A percentile compares a stretch with the other conserved stretches of the same genome.
Evolutionary conservation across 2,888 invertebrate species (phyloP).

Genomic region (Dasypogon diadema): DNA sequence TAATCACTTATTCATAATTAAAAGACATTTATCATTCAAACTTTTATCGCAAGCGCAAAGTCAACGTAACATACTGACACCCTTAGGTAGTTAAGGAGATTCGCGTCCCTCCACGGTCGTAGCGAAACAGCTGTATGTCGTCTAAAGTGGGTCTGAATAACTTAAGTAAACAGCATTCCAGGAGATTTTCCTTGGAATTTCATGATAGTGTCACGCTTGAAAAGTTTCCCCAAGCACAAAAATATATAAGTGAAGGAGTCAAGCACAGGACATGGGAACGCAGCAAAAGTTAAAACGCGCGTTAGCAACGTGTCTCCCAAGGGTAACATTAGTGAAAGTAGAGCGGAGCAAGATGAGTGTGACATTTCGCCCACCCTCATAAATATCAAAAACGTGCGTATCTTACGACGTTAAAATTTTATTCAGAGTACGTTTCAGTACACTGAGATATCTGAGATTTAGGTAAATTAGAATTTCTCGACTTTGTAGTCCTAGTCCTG

Average conservation of each 20-base stretch:
- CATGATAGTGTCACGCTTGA: constrained; percentile 43
- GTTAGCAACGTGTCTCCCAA: constrained; percentile 11
- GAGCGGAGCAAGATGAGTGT: constrained; percentile 6
- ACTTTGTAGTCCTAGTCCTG: neutral
- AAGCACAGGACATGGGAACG: neutral
- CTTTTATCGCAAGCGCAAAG: constrained; percentile 32
- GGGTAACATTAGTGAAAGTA: neutral
- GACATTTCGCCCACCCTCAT: constrained; percentile 6
- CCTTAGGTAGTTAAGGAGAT: constrained; percentile 30
- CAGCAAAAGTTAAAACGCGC: constrained; percentile 13
- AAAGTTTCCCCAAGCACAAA: constrained; percentile 29
- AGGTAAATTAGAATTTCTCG: constrained; percentile 23
- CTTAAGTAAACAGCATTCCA: constrained; percentile 34
- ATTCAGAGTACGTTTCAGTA: constrained; percentile 35
- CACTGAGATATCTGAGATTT: constrained; percentile 31
- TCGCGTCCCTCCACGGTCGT: neutral
- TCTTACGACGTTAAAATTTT: constrained; percentile 24
- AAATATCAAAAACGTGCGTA: constrained; percentile 41
- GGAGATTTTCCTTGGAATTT: constrained; percentile 38
- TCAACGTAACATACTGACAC: constrained; percentile 42
- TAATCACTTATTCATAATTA: constrained; percentile 47
- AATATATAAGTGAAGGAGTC: neutral
- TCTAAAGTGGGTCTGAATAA: constrained; percentile 25
- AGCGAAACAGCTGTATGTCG: constrained; percentile 9
- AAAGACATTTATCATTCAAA: constrained; percentile 47